A percentile compares a stretch with the other conserved stretches of the same genome.
Conservation (phyloP, 2,113 vertebrate genomes). For the Heterocephalus glaber region DNA sequence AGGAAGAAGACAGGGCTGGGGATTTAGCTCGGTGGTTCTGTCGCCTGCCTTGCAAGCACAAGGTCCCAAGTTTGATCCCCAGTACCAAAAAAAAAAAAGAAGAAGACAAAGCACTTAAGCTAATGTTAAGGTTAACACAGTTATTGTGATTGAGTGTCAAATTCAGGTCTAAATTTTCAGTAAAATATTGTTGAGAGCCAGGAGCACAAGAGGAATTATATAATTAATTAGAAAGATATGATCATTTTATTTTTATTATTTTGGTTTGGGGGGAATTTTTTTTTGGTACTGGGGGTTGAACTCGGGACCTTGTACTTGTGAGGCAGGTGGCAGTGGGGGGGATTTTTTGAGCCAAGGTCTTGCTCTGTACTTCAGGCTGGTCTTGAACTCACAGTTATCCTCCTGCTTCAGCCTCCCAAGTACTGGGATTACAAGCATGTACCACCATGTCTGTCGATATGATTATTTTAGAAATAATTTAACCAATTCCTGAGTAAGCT, state of each 20-base stretch:
- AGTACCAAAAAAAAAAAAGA: neutral
- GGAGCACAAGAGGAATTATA: neutral
- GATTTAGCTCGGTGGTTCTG: too few relatives aligned
- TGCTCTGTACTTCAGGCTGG: neutral
- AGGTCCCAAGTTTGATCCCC: too few relatives aligned
- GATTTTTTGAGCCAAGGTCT: neutral
- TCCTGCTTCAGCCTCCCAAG: neutral
- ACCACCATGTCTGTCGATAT: neutral
- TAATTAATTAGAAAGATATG: neutral
- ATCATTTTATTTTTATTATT: neutral
- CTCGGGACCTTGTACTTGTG: too few relatives aligned
- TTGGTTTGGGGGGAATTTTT: neutral
- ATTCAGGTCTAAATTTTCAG: slow-evolving; percentile 49
- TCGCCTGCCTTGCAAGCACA: too few relatives aligned
- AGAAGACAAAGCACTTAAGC: slow-evolving; percentile 15
- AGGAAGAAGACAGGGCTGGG: neutral
- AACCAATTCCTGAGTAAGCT: neutral
- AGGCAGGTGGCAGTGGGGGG: too few relatives aligned
- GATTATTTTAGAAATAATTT: slow-evolving; percentile 34
- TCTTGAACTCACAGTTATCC: neutral
- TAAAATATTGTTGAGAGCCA: slow-evolving; percentile 14
- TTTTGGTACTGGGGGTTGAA: too few relatives aligned
- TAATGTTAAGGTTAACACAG: neutral
- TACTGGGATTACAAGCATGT: neutral
- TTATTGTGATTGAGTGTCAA: slow-evolving; percentile 2